phyloP scores from a whole-genome alignment of 2,113 vertebrate species.

The Python bivittatus region DNA sequence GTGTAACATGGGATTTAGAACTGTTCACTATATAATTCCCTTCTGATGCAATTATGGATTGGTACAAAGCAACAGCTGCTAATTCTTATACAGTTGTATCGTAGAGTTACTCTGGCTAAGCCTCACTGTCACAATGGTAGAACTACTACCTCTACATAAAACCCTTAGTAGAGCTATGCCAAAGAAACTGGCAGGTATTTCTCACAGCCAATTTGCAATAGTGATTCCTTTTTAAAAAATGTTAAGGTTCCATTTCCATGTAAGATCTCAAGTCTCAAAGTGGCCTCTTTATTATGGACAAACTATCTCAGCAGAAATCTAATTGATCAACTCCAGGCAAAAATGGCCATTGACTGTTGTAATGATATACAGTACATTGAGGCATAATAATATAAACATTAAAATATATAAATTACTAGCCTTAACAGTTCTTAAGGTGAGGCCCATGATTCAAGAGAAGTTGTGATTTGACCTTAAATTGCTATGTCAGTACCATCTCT shows the following conservation, averaged over 20 bases:
- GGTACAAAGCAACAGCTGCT: neutral
- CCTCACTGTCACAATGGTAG: slow-evolving; percentile 27
- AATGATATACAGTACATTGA: neutral
- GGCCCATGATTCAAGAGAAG: neutral
- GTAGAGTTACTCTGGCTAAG: neutral
- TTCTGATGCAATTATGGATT: slow-evolving; percentile 31
- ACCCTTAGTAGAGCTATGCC: slow-evolving; percentile 12
- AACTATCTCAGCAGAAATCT: neutral
- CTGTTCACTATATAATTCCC: slow-evolving; percentile 45
- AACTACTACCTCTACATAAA: slow-evolving; percentile 31
- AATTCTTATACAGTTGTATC: slow-evolving; percentile 36
- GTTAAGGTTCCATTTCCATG: neutral
- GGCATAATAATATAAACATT: neutral
- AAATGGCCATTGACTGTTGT: neutral
- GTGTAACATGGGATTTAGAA: slow-evolving; percentile 47
- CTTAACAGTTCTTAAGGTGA: neutral
- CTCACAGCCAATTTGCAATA: slow-evolving; percentile 9
- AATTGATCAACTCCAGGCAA: neutral
- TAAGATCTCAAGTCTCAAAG: neutral
- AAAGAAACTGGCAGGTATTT: neutral
- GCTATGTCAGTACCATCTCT: neutral
- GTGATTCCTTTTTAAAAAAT: neutral
- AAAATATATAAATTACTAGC: neutral
- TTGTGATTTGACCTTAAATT: neutral
- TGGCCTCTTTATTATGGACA: neutral